Conservation (phyloP, 2,888 invertebrate species). For the Hypselothyrea guttata region DNA sequence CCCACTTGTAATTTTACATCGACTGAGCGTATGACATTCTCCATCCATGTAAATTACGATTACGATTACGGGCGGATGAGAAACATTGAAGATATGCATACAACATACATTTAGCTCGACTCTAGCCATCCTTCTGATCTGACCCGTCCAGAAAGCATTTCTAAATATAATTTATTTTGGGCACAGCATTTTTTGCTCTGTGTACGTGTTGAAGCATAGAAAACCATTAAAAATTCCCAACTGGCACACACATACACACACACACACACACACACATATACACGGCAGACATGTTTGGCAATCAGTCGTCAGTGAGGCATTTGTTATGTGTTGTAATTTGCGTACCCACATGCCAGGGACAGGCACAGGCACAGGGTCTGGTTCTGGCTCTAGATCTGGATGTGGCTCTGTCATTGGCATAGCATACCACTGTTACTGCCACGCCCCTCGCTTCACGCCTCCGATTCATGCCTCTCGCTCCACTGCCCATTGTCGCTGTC, state of each 20-base stretch:
- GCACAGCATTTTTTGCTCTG: no score
- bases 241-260: conserved; percentile 29
- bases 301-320: conserved; percentile 70
- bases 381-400: not conserved
- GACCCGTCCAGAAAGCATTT: no score
- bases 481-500: no score
- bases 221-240: conserved; percentile 71
- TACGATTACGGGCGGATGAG: no score
- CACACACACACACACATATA: conserved; percentile 8
- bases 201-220: conserved; percentile 27
- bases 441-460: not conserved
- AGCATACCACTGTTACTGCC: not conserved
- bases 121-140: no score
- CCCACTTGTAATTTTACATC: no score
- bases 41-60: no score
- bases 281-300: conserved; percentile 50
- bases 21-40: no score
- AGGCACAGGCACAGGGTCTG: not conserved
- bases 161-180: no score
- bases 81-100: no score
- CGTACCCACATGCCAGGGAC: conserved; percentile 44
- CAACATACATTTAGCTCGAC: no score
- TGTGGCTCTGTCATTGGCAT: not conserved
- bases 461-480: no score
- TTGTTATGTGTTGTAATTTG: conserved; percentile 74